These are phyloP conservation scores for Corythaeola cristata DNA, from an alignment of 2,113 vertebrate genomes.

Conservation along the genomic window DNA sequence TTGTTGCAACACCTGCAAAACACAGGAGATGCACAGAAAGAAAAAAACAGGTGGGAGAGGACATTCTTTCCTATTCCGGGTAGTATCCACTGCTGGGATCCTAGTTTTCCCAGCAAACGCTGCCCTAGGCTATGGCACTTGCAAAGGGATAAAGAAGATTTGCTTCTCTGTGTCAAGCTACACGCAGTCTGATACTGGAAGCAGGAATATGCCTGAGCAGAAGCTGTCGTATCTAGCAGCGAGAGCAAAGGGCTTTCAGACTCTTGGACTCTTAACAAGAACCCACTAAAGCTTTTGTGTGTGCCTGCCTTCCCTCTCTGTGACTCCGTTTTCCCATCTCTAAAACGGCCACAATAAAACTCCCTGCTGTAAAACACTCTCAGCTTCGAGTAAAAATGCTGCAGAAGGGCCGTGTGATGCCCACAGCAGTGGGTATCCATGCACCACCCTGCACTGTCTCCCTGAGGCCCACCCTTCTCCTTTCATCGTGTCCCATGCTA, in stretches of 20 bases:
- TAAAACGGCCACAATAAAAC: not conserved
- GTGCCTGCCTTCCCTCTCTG: not conserved
- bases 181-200: not conserved
- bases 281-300: not conserved
- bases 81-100: not conserved
- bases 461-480: not conserved
- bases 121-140: not conserved
- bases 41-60: not conserved
- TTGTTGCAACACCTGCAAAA: not conserved
- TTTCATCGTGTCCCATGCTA: not conserved
- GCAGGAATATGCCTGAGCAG: not conserved
- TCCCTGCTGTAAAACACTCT: not conserved
- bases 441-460: not conserved
- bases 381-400: not conserved
- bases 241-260: conserved; percentile 10
- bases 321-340: fast-evolving
- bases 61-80: not conserved
- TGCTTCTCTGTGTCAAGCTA: not conserved
- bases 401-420: not conserved
- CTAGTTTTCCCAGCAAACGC: not conserved
- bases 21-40: not conserved
- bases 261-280: not conserved
- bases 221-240: not conserved
- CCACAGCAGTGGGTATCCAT: not conserved
- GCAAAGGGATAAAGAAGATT: not conserved